Percentiles rank a stretch among this genome's conserved stretches.
Conservation (phyloP, 2,113 vertebrate species). For the Pelecanus crispus region DNA sequence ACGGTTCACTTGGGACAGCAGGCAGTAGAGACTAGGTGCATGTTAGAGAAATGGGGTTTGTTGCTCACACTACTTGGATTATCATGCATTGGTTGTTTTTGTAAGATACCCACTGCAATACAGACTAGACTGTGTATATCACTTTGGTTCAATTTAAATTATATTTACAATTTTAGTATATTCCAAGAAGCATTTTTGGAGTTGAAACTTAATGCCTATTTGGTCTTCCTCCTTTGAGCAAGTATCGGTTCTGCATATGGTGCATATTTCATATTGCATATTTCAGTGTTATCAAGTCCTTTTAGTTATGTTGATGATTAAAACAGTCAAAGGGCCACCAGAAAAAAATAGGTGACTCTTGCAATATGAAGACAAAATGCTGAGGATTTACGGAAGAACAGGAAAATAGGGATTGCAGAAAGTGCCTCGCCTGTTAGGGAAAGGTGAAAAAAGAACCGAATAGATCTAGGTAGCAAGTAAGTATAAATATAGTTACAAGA, state of each 20-base stretch:
- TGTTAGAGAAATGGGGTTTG: not conserved
- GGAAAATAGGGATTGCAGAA: not conserved
- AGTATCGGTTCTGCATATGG: not conserved
- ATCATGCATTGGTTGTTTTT: not conserved
- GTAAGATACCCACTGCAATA: too few relatives aligned
- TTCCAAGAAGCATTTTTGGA: not conserved
- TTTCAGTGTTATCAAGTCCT: not conserved
- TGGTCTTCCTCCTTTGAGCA: not conserved
- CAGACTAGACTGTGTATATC: not conserved
- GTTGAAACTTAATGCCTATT: not conserved
- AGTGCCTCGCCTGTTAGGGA: not conserved
- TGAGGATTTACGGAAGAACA: not conserved
- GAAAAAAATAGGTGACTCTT: not conserved
- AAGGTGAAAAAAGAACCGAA: not conserved
- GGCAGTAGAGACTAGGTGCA: not conserved
- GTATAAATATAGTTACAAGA: not conserved
- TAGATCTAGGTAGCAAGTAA: not conserved
- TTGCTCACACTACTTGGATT: not conserved
- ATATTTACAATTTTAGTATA: not conserved
- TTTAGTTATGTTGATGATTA: not conserved
- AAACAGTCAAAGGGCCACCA: not conserved
- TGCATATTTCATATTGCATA: not conserved
- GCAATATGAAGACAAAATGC: not conserved
- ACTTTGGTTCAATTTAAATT: not conserved
- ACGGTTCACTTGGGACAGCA: not conserved